Conservation (phyloP, 2,797 vertebrate species). For the Smutsia temminckii region DNA sequence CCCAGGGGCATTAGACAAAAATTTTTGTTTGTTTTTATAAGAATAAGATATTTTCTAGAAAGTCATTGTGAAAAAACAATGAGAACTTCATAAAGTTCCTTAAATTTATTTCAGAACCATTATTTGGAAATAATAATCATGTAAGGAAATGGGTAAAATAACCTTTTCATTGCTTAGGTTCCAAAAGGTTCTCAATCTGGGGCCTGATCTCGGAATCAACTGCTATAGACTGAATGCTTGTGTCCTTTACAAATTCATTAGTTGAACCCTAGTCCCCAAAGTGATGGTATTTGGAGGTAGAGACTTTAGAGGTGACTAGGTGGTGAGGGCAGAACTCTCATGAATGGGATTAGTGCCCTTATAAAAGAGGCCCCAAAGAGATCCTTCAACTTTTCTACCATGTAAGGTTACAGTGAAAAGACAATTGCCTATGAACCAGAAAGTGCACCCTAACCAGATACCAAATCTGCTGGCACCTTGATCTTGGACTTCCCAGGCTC, state of each 20-base stretch:
- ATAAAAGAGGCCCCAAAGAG: background rate
- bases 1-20: background rate
- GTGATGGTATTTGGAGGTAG: background rate
- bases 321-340: background rate
- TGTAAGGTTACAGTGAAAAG: background rate
- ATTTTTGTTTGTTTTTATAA: background rate
- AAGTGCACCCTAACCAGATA: background rate
- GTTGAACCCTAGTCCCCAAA: background rate
- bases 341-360: background rate
- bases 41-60: background rate
- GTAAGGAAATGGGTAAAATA: background rate
- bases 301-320: background rate
- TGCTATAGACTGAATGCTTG: background rate
- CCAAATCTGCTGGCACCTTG: background rate
- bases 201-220: background rate
- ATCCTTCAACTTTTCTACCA: background rate
- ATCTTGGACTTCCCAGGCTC: background rate
- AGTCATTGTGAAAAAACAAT: background rate
- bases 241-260: background rate
- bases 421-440: background rate
- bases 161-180: background rate
- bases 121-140: slow-evolving; percentile 18
- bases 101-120: background rate
- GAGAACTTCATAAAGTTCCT: background rate
- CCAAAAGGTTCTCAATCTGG: background rate